Percentiles rank a stretch among this genome's conserved stretches.
Evolutionary conservation across 1,140 invertebrate genomes (phyloP).

Genomic region (Battus philenor): DNA sequence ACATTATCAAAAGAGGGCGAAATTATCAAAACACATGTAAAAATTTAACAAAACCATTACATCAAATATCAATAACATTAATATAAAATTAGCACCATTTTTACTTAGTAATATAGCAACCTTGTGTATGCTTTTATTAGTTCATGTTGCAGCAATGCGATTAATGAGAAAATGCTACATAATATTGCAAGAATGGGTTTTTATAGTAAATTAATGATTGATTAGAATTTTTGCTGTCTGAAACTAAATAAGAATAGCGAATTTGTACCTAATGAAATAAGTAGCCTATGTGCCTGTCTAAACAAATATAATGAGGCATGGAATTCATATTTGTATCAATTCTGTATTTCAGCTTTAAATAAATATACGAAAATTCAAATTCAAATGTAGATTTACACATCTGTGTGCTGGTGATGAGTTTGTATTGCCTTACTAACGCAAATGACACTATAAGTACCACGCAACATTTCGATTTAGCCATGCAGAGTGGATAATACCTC

Average conservation of each 20-base stretch:
- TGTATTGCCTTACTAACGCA: slow-evolving; percentile 6
- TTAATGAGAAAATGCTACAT: too few species aligned
- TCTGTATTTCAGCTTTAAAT: slow-evolving; percentile 35
- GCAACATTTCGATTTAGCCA: slow-evolving; percentile 23
- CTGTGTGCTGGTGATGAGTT: slow-evolving; percentile 29
- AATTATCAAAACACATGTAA: too few species aligned
- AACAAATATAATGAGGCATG: slow-evolving; percentile 54
- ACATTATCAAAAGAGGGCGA: too few species aligned
- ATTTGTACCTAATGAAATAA: slow-evolving; percentile 44
- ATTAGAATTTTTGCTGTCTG: too few species aligned
- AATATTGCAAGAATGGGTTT: too few species aligned
- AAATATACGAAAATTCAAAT: slow-evolving; percentile 25
- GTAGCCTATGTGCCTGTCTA: slow-evolving; percentile 56
- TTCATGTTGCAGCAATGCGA: too few species aligned
- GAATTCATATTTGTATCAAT: slow-evolving; percentile 30
- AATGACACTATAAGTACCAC: slow-evolving; percentile 21
- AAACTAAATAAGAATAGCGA: slow-evolving; percentile 39
- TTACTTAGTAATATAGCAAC: too few species aligned
- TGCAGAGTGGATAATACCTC: slow-evolving; percentile 18
- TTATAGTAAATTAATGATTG: too few species aligned
- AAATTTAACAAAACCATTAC: too few species aligned
- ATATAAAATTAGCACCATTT: too few species aligned
- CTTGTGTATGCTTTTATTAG: too few species aligned
- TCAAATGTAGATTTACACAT: slow-evolving; percentile 66
- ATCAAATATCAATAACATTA: too few species aligned